Evolutionary conservation across 1,140 invertebrate genomes (phyloP), one percentile per base, ranked within the genome.

Genomic region (Zaprionus gabonicus): DNA sequence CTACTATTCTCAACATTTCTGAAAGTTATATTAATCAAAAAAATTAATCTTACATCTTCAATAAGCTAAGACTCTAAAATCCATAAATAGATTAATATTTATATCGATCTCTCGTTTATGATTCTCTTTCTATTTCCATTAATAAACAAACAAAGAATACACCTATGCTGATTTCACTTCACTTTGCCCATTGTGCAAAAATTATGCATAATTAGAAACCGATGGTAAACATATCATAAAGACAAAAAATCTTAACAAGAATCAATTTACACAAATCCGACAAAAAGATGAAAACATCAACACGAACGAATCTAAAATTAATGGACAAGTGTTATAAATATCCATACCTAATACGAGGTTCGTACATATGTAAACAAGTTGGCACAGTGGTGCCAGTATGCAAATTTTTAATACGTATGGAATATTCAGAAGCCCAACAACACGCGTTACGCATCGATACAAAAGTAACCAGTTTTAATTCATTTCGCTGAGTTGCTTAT

Each of bases 371-470:
- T 51, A 53, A 64, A 64, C 25, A 34, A 58, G 55, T 53, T 59
- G 3, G 53, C 67, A 75, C 72, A 64, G 59, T 75, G 72, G 64
- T 36, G 28, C 46, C 25, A 23, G 25, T 36, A 46, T 46, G 41
- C n/a, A 20, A 46, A 46, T 46, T 17, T 46, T n/a, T 7, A 7
- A 17, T n/a, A 46, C 7, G 3, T 7, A 46, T 6, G 6, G 5
- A n/a, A n/a, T 41, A 6, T 38, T 13, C 3, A 38, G 13, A 15
- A 15, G 13, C 12, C 36, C 13, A 38, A 15, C 13, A 15, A 38
- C 13, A 41, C 4, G 1, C 15, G 2, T 7, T 9, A 46, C 41
- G 41, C n/a, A 46, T 20, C 15, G 5, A 46, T 46, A 46, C 41
- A 46, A 46, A 44, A 17, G 41, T 7, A 46, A 46, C 41, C 41